Conservation (phyloP, 2,797 vertebrate species). For the Galagoides demidoff region DNA sequence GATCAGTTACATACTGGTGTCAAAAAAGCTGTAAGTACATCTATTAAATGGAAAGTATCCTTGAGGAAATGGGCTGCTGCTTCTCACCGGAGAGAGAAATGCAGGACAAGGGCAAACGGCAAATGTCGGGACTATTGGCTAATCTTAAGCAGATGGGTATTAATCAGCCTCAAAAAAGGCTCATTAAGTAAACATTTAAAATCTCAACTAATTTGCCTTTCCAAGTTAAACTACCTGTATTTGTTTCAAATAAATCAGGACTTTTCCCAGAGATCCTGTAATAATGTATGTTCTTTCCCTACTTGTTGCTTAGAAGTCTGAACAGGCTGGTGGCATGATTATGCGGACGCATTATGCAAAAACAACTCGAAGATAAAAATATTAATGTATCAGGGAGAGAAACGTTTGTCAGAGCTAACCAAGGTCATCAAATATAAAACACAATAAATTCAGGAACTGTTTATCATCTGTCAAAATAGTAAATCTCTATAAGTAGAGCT, state of each 20-base stretch:
- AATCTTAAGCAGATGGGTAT: not conserved
- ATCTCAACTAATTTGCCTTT: not conserved
- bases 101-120: not conserved
- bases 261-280: not conserved
- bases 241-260: not conserved
- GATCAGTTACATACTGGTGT: not conserved
- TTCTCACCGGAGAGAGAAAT: not conserved
- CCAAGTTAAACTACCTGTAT: not conserved
- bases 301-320: not conserved
- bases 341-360: not conserved
- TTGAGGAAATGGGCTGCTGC: not conserved
- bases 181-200: not conserved
- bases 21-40: not conserved
- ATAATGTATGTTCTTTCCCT: not conserved
- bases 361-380: not conserved
- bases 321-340: not conserved
- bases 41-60: not conserved
- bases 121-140: not conserved
- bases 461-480: not conserved
- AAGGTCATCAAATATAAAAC: not conserved
- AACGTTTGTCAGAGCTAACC: not conserved
- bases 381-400: not conserved
- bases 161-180: not conserved
- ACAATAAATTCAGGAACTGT: not conserved
- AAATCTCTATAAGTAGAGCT: not conserved